Evolutionary conservation across 2,797 vertebrate genomes (phyloP).

Genomic region (Sarcoramphus papa): DNA sequence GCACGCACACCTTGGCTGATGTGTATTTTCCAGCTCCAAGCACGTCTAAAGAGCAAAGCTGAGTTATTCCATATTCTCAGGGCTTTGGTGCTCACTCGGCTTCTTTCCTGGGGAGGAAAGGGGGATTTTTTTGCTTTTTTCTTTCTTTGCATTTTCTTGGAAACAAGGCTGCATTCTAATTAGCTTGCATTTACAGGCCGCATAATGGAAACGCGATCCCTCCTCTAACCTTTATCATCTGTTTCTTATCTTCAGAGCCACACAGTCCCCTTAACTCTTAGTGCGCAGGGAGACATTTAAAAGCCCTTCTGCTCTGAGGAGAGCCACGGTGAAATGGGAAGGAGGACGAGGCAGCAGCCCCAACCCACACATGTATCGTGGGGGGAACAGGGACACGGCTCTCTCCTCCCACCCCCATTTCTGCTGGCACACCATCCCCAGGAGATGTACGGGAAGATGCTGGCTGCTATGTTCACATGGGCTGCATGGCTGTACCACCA

Average conservation of each 20-base stretch:
- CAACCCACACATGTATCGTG: rapidly evolving
- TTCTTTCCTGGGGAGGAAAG: neutral
- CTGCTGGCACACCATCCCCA: neutral
- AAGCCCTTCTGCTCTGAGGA: neutral
- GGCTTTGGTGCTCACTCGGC: neutral
- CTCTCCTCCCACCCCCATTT: neutral
- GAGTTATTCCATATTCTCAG: neutral
- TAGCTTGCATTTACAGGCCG: neutral
- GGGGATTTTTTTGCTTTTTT: rapidly evolving
- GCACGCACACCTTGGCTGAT: rapidly evolving
- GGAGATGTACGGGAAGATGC: neutral
- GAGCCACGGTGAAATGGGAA: rapidly evolving
- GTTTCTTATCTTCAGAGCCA: constrained; percentile 8
- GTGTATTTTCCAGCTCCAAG: neutral
- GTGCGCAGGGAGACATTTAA: neutral
- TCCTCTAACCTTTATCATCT: neutral
- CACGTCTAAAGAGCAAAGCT: neutral
- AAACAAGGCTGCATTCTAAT: constrained; percentile 13
- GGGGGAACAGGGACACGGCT: rapidly evolving
- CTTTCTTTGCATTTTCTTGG: neutral
- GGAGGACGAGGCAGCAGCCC: neutral
- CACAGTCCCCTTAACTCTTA: neutral
- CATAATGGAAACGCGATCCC: neutral
- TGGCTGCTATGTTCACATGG: rapidly evolving
- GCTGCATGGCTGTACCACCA: rapidly evolving